phyloP scores from a whole-genome alignment of 2,888 invertebrate genomes.

The Eilema sororculum region DNA sequence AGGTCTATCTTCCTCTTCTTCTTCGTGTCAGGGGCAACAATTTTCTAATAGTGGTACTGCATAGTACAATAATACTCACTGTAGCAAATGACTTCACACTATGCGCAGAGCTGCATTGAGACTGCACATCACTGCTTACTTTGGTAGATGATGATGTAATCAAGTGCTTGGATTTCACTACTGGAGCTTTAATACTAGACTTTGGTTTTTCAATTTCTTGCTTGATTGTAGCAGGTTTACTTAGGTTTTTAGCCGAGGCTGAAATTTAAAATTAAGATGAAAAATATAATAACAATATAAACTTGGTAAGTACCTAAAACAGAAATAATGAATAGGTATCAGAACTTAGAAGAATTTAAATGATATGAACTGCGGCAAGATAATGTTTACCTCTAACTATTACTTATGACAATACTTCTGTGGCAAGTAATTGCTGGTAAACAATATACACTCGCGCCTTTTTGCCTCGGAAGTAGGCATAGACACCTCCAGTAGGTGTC shows the following conservation, averaged over 20 bases:
- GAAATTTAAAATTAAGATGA: conserved; percentile 23
- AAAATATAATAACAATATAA: too few relatives aligned
- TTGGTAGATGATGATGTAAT: conserved; percentile 49
- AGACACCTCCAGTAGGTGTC: neutral
- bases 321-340: neutral
- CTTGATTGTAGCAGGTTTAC: conserved; percentile 56
- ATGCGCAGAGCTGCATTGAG: conserved; percentile 72
- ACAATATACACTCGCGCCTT: neutral
- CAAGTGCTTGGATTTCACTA: conserved; percentile 48
- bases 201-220: conserved; percentile 59
- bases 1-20: too few relatives aligned
- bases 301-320: neutral
- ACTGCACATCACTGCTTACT: conserved; percentile 64
- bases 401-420: too few relatives aligned
- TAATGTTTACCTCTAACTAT: too few relatives aligned
- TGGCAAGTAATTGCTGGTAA: too few relatives aligned
- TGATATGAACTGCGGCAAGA: neutral
- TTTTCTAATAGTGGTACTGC: too few relatives aligned
- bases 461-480: neutral
- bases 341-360: neutral
- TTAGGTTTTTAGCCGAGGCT: conserved; percentile 60
- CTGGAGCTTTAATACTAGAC: conserved; percentile 40
- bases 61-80: conserved; percentile 59
- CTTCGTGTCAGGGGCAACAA: too few relatives aligned
- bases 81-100: conserved; percentile 77